Conservation (phyloP, 1,140 invertebrate genomes). For the Steinernema khuongi region DNA sequence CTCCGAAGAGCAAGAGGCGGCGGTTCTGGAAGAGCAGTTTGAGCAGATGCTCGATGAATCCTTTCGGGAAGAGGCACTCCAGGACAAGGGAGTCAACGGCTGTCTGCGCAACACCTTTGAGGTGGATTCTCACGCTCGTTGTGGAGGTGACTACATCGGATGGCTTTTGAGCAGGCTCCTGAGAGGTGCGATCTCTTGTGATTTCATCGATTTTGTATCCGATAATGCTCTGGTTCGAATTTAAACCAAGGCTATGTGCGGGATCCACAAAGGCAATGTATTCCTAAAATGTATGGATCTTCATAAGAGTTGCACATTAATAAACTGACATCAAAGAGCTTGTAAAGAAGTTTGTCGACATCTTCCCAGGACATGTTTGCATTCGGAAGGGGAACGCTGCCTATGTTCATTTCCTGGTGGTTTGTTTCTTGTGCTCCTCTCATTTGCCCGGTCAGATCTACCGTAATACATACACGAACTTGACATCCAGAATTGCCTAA, state of each 20-base stretch:
- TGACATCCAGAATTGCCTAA: conserved; percentile 10
- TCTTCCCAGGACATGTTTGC: conserved; percentile 5
- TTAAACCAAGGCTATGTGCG: conserved; percentile 79
- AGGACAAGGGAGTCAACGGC: conserved; percentile 87
- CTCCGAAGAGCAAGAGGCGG: conserved; percentile 86
- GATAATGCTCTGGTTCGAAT: conserved; percentile 74
- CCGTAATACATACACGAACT: not conserved
- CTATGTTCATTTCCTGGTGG: not conserved
- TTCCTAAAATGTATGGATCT: conserved; percentile 65
- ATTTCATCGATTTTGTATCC: conserved; percentile 82
- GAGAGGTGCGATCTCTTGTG: conserved; percentile 11
- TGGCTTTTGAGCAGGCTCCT: conserved; percentile 29
- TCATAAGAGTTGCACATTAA: not conserved
- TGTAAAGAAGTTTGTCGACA: not conserved
- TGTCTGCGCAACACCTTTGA: conserved; percentile 69
- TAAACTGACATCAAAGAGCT: not conserved
- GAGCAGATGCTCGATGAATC: conserved; percentile 85
- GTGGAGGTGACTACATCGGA: conserved; percentile 42
- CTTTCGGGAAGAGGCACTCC: conserved; percentile 89
- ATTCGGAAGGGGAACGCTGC: not conserved
- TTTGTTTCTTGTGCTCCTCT: not conserved
- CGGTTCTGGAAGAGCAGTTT: conserved; percentile 82
- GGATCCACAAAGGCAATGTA: conserved; percentile 87
- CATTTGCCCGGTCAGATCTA: not conserved
- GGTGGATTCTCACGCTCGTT: conserved; percentile 60